Percentiles rank a stretch among this genome's conserved stretches.
These are phyloP conservation scores for Drosophila navojoa DNA, from an alignment of 1,140 invertebrate genomes.

Conservation along the genomic window DNA sequence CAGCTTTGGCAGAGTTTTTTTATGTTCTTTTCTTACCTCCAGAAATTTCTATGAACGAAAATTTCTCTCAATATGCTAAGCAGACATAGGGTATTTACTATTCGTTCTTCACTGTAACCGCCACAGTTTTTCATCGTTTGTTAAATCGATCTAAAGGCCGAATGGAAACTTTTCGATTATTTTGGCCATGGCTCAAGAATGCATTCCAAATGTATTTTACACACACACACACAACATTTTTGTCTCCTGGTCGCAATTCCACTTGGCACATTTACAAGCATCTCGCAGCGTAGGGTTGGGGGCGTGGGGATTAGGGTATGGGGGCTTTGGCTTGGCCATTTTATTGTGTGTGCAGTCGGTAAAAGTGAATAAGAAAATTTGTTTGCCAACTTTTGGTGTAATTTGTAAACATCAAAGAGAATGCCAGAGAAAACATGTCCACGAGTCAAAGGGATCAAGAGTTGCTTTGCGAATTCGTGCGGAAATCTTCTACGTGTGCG, in stretches of 20 bases:
- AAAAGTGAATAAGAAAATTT: slow-evolving; percentile 83
- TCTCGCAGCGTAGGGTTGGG: slow-evolving; percentile 28
- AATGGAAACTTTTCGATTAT: slow-evolving; percentile 37
- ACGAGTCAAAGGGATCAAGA: slow-evolving; percentile 82
- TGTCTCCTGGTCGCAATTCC: slow-evolving; percentile 64
- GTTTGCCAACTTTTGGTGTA: slow-evolving; percentile 81
- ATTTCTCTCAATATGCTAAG: too few species aligned
- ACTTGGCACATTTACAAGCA: slow-evolving; percentile 62
- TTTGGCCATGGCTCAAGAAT: slow-evolving; percentile 67
- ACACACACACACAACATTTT: slow-evolving; percentile 61
- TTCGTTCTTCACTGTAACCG: not conserved
- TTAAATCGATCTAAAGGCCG: slow-evolving; percentile 51
- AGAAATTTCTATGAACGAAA: too few species aligned
- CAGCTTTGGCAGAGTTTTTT: too few species aligned
- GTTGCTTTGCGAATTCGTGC: slow-evolving; percentile 82
- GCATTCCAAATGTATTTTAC: slow-evolving; percentile 66
- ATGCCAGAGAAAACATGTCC: slow-evolving; percentile 78
- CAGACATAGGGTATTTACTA: not conserved
- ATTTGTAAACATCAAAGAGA: slow-evolving; percentile 83
- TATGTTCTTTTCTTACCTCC: too few species aligned
- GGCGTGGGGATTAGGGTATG: not conserved
- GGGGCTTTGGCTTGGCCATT: slow-evolving; percentile 46
- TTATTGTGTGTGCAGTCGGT: slow-evolving; percentile 51
- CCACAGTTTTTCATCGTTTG: slow-evolving; percentile 31
- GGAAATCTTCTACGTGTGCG: slow-evolving; percentile 82